A percentile compares a stretch with the other conserved stretches of the same genome.
These are phyloP conservation scores for Tuberolachnus salignus DNA, from an alignment of 2,888 invertebrate genomes.

Conservation along the genomic window DNA sequence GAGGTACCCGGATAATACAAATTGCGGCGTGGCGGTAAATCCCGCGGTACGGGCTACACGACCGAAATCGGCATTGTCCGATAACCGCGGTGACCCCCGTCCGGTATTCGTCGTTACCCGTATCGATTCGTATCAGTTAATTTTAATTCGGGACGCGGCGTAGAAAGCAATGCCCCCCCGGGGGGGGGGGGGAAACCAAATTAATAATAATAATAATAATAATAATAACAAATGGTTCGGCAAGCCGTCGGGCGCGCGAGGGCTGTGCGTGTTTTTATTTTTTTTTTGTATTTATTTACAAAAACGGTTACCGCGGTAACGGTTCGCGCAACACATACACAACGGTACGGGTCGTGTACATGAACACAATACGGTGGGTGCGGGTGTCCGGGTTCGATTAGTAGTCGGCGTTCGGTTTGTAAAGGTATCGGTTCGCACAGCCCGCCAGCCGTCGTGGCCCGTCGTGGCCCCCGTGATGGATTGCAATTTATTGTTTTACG, in stretches of 20 bases:
- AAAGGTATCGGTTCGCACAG: too few species aligned
- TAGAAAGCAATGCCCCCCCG: not conserved
- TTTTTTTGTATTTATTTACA: not conserved
- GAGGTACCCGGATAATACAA: too few species aligned
- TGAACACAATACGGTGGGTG: too few species aligned
- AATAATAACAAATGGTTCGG: too few species aligned
- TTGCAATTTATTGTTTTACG: constrained; percentile 31
- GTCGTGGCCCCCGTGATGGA: not conserved
- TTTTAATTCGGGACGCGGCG: not conserved
- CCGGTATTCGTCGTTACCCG: not conserved
- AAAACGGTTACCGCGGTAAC: constrained; percentile 34
- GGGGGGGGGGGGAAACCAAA: too few species aligned
- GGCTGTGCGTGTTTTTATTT: constrained; percentile 28
- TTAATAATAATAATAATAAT: too few species aligned
- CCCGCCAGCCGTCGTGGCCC: not conserved
- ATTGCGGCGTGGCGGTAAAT: too few species aligned
- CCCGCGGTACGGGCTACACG: not conserved
- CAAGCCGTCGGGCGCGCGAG: not conserved
- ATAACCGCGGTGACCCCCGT: constrained; percentile 30
- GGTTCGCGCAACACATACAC: constrained; percentile 18
- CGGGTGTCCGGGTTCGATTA: constrained; percentile 41
- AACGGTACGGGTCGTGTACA: not conserved
- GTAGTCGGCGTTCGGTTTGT: too few species aligned
- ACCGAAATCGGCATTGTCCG: not conserved
- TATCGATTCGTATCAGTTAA: too few species aligned